These are phyloP conservation scores for Tringa solitaria DNA, from an alignment of 2,113 vertebrate species.

Conservation along the genomic window DNA sequence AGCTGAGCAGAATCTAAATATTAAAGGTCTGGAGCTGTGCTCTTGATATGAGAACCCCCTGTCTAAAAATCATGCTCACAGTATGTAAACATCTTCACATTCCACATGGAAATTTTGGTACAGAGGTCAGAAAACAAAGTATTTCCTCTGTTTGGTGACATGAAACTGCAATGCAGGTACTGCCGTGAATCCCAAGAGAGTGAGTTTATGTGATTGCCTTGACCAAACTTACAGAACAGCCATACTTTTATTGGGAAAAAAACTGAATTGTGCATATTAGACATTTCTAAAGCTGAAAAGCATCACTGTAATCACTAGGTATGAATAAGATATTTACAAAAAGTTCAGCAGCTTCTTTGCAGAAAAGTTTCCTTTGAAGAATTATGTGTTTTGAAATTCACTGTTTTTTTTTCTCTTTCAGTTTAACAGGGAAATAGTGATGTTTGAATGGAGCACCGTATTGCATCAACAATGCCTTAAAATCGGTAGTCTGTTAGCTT, in stretches of 20 bases:
- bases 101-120: conserved; percentile 59
- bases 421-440: background rate
- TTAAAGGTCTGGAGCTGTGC: conserved; percentile 71
- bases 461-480: background rate
- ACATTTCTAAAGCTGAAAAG: conserved; percentile 21
- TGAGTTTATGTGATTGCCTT: background rate
- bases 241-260: background rate
- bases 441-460: background rate
- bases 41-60: conserved; percentile 64
- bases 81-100: conserved; percentile 71
- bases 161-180: conserved; percentile 28
- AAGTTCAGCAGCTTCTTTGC: background rate
- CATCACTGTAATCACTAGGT: background rate
- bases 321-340: conserved; percentile 1
- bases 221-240: conserved; percentile 2
- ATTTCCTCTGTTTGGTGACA: conserved; percentile 65
- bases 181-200: background rate
- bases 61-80: conserved; percentile 61
- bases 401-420: conserved; percentile 3
- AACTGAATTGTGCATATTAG: background rate
- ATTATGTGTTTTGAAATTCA: conserved; percentile 20
- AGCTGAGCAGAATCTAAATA: conserved; percentile 77
- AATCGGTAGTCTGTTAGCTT: background rate
- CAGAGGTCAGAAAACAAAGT: conserved; percentile 64
- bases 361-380: background rate